A percentile compares a stretch with the other conserved stretches of the same genome.
Evolutionary conservation across 2,113 vertebrate species (phyloP).

Genomic region (Charadrius vociferus): DNA sequence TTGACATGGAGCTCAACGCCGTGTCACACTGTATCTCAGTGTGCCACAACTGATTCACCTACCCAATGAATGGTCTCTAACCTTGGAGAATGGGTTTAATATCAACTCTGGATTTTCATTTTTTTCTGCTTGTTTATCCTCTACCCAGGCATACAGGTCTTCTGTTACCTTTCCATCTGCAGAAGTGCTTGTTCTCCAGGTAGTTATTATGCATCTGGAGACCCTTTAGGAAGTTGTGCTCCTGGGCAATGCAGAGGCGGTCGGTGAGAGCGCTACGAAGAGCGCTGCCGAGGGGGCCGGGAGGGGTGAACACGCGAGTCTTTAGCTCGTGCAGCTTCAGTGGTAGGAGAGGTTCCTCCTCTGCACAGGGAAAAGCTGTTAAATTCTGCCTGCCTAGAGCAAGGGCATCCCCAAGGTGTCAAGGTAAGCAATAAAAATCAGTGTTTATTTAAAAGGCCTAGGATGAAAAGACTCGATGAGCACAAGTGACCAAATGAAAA

Average conservation of each 20-base stretch:
- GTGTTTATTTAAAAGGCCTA: neutral
- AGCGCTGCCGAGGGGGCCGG: constrained; percentile 12
- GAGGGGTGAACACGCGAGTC: constrained; percentile 46
- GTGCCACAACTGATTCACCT: neutral
- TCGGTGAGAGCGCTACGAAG: constrained; percentile 56
- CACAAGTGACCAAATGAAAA: neutral
- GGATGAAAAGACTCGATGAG: neutral
- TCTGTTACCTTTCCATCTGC: constrained; percentile 74
- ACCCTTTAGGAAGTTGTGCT: constrained; percentile 71
- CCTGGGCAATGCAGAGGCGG: constrained; percentile 55
- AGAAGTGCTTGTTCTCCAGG: constrained; percentile 51
- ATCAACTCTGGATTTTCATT: fast-evolving
- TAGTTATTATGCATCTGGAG: constrained; percentile 75
- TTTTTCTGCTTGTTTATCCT: neutral
- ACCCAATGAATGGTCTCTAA: neutral
- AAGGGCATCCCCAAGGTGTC: neutral
- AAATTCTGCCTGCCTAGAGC: neutral
- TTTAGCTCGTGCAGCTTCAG: neutral
- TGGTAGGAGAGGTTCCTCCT: constrained; percentile 12
- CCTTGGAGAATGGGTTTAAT: neutral
- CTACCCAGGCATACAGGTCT: no score
- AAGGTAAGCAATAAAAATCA: neutral
- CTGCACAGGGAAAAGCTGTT: neutral
- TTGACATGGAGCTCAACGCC: neutral
- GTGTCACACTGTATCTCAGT: fast-evolving